Base-by-base conservation (phyloP, 2,797 vertebrate species). In the Anguilla pacifica region DNA sequence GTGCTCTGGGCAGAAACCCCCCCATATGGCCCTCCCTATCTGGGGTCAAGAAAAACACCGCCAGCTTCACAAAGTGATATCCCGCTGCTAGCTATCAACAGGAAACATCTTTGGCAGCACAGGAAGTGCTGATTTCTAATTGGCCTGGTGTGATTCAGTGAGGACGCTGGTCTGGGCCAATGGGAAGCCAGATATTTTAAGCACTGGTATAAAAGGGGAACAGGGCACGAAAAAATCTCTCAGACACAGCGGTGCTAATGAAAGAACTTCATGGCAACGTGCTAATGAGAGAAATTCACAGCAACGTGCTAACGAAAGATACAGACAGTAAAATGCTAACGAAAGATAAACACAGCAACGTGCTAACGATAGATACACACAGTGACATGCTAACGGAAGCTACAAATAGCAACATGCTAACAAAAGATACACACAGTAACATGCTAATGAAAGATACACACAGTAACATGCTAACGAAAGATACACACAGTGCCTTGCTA, bases 81-180 rank as follows among this genome's bases (percentile, higher is more conserved):
- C 25, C 86, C 53, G 3, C 35, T 10, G 2, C 28, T 25, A 10
- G 89, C 95, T 97, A 98, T 98, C 97, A 91, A 96, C 97, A 98
- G 97, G 97, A 98, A 98, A 97, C 97, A 98, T 97, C 97, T 98
- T 97, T 95, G 88, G 90, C 95, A 93, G 96, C 94, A 94, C 96
- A 97, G 97, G 97, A 98, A 98, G 96, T 92, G 53, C 91, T 95
- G 93, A 93, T 92, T 92, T 94, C 94, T 95, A 94, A 96, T 95
- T 96, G 96, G 96, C 90, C 92, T 91, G 88, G 91, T 89, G 93
- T 94, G 93, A 95, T 95, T 95, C 94, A 92, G 93, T 94, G 93
- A 96, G 95, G 93, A 93, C 87, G 0, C 90, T 55, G 90, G 2
- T 91, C 93, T 94, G 94, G 89, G 95, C 98, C 98, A 97, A 98